These are phyloP conservation scores for Apodemia zela DNA, from an alignment of 2,888 invertebrate species.

Conservation along the genomic window DNA sequence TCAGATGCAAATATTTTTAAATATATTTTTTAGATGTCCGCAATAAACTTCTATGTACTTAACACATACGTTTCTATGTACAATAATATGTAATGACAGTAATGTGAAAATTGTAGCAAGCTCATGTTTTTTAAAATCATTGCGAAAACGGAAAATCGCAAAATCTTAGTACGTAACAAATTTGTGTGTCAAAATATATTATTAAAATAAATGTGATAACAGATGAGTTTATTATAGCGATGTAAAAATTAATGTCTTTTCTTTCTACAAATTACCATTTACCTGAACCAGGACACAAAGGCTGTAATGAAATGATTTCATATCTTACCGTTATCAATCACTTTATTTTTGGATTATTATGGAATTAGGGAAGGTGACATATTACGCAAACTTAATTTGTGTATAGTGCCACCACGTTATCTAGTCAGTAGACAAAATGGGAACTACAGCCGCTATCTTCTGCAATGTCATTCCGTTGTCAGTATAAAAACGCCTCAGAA, in stretches of 20 bases:
- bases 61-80: neutral
- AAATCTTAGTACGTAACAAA: constrained; percentile 68
- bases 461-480: too few species aligned
- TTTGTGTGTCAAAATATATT: constrained; percentile 79
- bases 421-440: too few species aligned
- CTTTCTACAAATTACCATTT: neutral
- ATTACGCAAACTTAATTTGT: too few species aligned
- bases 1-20: neutral
- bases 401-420: too few species aligned
- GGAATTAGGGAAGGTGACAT: too few species aligned
- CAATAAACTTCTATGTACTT: neutral
- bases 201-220: constrained; percentile 79
- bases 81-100: neutral
- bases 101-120: neutral
- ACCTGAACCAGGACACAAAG: too few species aligned
- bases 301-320: too few species aligned
- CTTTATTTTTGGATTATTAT: too few species aligned
- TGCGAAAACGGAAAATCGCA: constrained; percentile 55
- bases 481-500: too few species aligned
- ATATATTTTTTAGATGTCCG: constrained; percentile 17
- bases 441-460: too few species aligned
- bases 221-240: constrained; percentile 78
- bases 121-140: constrained; percentile 42
- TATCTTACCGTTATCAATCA: too few species aligned
- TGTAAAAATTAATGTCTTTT: constrained; percentile 39